Evolutionary conservation across 2,113 vertebrate genomes (phyloP).

Genomic region (Odocoileus virginianus): DNA sequence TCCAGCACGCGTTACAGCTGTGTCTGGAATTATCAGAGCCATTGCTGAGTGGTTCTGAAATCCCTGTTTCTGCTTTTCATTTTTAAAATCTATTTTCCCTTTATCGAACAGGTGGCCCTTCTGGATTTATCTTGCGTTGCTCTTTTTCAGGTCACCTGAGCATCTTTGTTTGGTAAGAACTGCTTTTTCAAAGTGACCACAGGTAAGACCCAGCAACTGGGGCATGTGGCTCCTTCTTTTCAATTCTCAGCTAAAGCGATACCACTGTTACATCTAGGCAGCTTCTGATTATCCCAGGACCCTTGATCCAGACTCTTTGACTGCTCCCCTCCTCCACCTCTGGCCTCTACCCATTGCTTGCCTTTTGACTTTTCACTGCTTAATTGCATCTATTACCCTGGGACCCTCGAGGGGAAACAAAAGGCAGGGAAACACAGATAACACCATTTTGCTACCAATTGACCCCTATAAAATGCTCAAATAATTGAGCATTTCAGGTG

Average conservation of each 20-base stretch:
- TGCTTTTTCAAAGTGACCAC: neutral
- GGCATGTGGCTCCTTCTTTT: neutral
- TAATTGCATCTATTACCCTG: conserved; percentile 52
- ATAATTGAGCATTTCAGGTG: conserved; percentile 46
- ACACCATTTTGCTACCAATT: conserved; percentile 2
- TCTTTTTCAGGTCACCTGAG: conserved; percentile 48
- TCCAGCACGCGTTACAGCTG: conserved; percentile 37
- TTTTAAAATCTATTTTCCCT: conserved; percentile 42
- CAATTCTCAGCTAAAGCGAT: neutral
- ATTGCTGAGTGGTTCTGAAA: neutral
- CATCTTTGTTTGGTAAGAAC: conserved; percentile 28
- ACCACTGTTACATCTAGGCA: neutral
- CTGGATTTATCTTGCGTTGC: neutral
- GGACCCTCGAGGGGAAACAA: neutral
- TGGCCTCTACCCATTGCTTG: neutral
- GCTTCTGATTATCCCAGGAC: conserved; percentile 22
- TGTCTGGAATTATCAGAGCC: neutral
- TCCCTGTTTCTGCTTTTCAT: neutral
- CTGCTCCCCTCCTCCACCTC: neutral
- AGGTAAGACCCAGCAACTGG: neutral
- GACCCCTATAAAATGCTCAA: conserved; percentile 39
- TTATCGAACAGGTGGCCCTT: conserved; percentile 50
- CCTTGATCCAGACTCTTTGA: neutral
- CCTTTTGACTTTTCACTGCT: conserved; percentile 38
- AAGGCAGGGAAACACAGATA: conserved; percentile 30